Conservation (phyloP, 2,888 invertebrate genomes). For the Trachelus iudaicus region DNA sequence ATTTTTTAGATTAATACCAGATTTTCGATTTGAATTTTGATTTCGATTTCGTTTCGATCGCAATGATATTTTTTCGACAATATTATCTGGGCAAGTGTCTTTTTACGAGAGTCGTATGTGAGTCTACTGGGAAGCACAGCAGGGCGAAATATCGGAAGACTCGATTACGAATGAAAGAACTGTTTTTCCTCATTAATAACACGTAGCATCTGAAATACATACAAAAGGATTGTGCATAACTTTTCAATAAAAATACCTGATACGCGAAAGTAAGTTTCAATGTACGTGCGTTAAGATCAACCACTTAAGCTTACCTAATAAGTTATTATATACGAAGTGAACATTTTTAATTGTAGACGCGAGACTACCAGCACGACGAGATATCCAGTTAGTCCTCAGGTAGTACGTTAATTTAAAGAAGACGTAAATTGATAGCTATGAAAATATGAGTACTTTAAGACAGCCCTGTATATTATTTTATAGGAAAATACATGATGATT, state of each 20-base stretch:
- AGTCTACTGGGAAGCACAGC: too few relatives aligned
- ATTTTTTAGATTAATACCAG: too few relatives aligned
- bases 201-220: too few relatives aligned
- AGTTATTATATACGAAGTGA: constrained; percentile 15
- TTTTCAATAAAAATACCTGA: neutral
- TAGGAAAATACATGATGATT: constrained; percentile 60
- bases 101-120: too few relatives aligned
- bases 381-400: constrained; percentile 16
- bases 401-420: constrained; percentile 34
- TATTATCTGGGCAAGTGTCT: too few relatives aligned
- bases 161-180: too few relatives aligned
- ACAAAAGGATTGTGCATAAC: neutral
- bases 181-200: too few relatives aligned
- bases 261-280: constrained; percentile 12
- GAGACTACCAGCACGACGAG: constrained; percentile 26
- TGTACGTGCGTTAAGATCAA: constrained; percentile 10
- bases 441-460: constrained; percentile 49
- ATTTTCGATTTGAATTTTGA: too few relatives aligned
- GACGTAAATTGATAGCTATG: constrained; percentile 40
- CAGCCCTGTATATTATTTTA: constrained; percentile 62
- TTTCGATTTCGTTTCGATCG: too few relatives aligned
- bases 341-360: constrained; percentile 15
- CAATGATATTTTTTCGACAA: too few relatives aligned
- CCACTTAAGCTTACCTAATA: constrained; percentile 16
- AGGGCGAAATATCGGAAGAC: too few relatives aligned